Percentiles rank a stretch among this genome's conserved stretches.
phyloP scores from a whole-genome alignment of 1,140 invertebrate genomes.

The Apis dorsata region DNA sequence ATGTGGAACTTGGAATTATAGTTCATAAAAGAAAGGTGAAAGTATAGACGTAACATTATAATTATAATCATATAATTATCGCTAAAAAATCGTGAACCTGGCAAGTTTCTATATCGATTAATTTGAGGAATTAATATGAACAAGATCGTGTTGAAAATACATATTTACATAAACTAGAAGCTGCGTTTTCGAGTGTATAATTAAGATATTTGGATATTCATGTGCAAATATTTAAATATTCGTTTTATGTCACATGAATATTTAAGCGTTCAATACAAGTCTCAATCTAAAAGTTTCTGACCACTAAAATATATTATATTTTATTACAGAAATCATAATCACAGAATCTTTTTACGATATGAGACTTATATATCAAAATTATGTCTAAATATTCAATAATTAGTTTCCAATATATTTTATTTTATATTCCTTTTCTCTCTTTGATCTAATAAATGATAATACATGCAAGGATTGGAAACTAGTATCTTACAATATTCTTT shows the following conservation, averaged over 20 bases:
- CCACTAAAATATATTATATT: neutral
- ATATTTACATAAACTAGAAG: neutral
- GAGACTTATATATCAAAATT: neutral
- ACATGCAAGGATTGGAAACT: constrained; percentile 21
- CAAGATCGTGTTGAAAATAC: neutral
- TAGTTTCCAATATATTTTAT: neutral
- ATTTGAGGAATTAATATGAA: neutral
- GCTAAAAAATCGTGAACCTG: neutral
- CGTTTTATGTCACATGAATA: neutral
- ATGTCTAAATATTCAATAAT: neutral
- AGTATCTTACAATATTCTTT: constrained; percentile 15
- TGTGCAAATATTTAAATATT: neutral
- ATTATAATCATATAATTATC: neutral
- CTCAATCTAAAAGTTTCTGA: neutral
- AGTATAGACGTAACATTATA: neutral
- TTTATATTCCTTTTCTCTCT: neutral
- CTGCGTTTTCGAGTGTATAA: constrained; percentile 13
- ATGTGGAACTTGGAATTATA: neutral
- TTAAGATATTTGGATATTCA: constrained; percentile 7
- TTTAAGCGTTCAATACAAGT: neutral
- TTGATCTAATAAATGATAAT: neutral
- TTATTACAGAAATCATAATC: neutral
- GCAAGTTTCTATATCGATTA: neutral
- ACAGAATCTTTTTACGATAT: neutral
- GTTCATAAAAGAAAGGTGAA: neutral